Evolutionary conservation across 2,888 invertebrate genomes (phyloP).

Genomic region (Trichogramma evanescens): DNA sequence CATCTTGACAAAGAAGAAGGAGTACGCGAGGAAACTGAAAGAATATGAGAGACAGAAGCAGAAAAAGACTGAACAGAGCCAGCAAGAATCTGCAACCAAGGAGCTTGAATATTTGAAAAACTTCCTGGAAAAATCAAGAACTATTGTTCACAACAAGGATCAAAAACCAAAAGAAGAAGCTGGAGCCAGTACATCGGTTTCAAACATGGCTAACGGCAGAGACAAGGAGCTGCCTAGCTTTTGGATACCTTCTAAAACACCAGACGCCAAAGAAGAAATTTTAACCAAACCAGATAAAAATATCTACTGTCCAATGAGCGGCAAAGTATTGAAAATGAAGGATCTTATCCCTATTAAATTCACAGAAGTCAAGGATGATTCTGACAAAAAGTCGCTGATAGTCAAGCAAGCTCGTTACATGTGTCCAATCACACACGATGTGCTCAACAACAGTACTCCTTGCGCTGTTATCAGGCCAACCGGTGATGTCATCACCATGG

Average conservation of each 20-base stretch:
- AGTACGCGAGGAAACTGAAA: conserved; percentile 80
- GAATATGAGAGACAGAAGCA: conserved; percentile 85
- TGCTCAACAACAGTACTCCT: conserved; percentile 88
- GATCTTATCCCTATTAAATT: conserved; percentile 91
- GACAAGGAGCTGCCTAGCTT: conserved; percentile 83
- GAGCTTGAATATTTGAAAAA: conserved; percentile 67
- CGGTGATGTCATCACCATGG: conserved; percentile 91
- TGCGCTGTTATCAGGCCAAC: conserved; percentile 86
- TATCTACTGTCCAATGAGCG: conserved; percentile 78
- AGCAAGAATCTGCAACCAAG: conserved; percentile 66
- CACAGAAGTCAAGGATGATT: conserved; percentile 80
- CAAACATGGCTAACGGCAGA: conserved; percentile 72
- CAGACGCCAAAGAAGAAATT: conserved; percentile 65
- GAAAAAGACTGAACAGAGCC: conserved; percentile 50
- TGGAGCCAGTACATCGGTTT: conserved; percentile 51
- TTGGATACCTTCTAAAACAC: conserved; percentile 93
- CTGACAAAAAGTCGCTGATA: conserved; percentile 79
- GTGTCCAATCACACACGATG: conserved; percentile 96
- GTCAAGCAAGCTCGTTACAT: conserved; percentile 88
- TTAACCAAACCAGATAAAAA: conserved; percentile 71
- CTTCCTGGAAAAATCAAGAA: conserved; percentile 78
- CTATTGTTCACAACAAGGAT: conserved; percentile 52
- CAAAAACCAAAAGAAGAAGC: conserved; percentile 17
- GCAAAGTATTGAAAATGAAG: conserved; percentile 79
- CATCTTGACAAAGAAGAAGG: conserved; percentile 87